phyloP scores from a whole-genome alignment of 2,797 vertebrate species.

The Liasis olivaceus region DNA sequence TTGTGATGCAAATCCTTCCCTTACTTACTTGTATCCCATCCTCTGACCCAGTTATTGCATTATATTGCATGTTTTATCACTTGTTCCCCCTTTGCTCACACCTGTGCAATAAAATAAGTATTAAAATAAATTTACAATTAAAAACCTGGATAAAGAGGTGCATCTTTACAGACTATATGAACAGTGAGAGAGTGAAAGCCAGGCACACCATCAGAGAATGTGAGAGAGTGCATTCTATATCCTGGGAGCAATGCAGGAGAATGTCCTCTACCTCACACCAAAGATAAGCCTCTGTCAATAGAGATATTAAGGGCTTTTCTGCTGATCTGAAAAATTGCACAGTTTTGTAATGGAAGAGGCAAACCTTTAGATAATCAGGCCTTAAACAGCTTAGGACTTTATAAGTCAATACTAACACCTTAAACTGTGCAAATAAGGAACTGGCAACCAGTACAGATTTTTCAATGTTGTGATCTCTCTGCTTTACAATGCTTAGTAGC shows the following conservation, averaged over 20 bases:
- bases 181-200: neutral
- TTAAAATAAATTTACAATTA: no score
- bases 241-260: neutral
- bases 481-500: neutral
- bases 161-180: neutral
- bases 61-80: neutral
- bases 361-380: neutral
- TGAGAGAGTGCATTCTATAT: neutral
- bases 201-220: neutral
- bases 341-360: neutral
- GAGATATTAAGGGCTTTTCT: neutral
- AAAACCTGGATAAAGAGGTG: neutral
- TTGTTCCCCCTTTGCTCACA: neutral
- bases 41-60: neutral
- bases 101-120: neutral
- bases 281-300: neutral
- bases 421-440: neutral
- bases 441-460: neutral
- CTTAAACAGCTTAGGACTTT: neutral
- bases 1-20: neutral
- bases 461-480: neutral
- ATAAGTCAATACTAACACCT: neutral
- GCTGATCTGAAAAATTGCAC: neutral
- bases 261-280: neutral
- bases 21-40: neutral